These are phyloP conservation scores for Otus scops DNA, from an alignment of 2,797 vertebrate genomes.

Conservation along the genomic window DNA sequence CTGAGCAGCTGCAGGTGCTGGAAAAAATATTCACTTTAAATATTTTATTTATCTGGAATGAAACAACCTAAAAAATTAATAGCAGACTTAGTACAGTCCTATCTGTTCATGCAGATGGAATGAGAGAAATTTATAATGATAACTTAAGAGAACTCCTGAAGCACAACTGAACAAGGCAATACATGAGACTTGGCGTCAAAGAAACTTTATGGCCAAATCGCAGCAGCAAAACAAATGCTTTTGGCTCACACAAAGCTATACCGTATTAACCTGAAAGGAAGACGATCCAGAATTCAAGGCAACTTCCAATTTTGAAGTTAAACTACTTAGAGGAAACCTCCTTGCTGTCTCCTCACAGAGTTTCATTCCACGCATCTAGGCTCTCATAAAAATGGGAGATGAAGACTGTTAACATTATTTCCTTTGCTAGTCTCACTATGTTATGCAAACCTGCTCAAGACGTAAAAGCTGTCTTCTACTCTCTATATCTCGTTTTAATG, in stretches of 20 bases:
- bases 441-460: background rate
- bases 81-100: background rate
- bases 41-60: conserved; percentile 30
- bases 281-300: background rate
- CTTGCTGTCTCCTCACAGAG: background rate
- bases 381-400: background rate
- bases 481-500: background rate
- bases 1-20: background rate
- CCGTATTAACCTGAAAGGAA: background rate
- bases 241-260: background rate
- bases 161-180: background rate
- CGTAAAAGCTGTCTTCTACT: background rate
- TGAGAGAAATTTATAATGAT: background rate
- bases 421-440: background rate
- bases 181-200: background rate
- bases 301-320: background rate
- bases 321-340: background rate
- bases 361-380: background rate
- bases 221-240: background rate
- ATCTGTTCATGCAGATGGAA: background rate
- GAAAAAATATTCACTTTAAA: conserved; percentile 11
- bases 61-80: conserved; percentile 41
- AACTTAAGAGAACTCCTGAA: background rate
- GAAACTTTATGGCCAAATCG: background rate
- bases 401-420: background rate